Conservation (phyloP, 1,140 invertebrate genomes). For the Formica selysi region DNA sequence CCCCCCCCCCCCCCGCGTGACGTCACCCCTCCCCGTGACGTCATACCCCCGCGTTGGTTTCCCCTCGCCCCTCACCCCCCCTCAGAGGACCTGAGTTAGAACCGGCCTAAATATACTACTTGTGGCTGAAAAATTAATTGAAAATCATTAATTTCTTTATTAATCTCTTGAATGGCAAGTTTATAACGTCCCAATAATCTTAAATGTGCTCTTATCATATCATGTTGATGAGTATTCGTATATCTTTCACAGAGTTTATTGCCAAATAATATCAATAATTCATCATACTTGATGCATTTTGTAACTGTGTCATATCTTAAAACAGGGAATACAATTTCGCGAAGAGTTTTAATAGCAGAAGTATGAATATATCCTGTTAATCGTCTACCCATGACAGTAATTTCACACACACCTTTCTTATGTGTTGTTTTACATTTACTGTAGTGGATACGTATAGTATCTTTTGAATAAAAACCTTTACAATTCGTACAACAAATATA, state of each 20-base stretch:
- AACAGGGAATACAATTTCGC: background rate
- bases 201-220: constrained; percentile 18
- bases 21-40: too few relatives aligned
- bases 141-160: constrained; percentile 13
- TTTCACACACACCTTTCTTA: background rate
- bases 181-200: background rate
- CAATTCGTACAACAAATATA: constrained; percentile 38
- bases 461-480: constrained; percentile 22
- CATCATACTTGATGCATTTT: constrained; percentile 8
- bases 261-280: constrained; percentile 10
- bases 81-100: too few relatives aligned
- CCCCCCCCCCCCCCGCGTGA: too few relatives aligned
- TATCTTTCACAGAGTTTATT: constrained; percentile 21
- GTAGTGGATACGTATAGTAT: constrained; percentile 4
- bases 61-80: too few relatives aligned
- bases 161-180: constrained; percentile 1
- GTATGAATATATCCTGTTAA: background rate
- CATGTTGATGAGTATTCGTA: background rate
- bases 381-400: background rate
- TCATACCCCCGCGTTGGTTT: too few relatives aligned
- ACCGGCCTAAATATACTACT: too few relatives aligned
- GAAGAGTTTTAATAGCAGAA: background rate
- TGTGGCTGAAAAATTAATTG: constrained; percentile 1
- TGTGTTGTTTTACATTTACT: constrained; percentile 6
- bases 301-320: background rate